phyloP scores from a whole-genome alignment of 92 coral and sea anemone genomes.

The Ricordea florida region DNA sequence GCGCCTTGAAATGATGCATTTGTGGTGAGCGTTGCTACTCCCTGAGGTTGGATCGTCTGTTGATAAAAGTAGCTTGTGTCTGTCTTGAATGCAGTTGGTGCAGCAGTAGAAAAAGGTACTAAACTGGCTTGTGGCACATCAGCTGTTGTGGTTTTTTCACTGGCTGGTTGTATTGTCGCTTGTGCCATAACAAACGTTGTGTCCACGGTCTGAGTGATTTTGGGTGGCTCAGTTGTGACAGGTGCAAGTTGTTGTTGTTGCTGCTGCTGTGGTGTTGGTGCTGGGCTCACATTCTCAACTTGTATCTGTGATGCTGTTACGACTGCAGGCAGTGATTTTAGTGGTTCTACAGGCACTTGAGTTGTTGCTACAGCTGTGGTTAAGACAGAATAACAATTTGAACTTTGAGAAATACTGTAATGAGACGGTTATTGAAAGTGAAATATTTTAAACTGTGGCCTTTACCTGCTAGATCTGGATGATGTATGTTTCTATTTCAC shows the following conservation, averaged over 20 bases:
- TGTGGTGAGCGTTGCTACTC: conserved; percentile 21
- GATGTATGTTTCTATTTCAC: too few relatives aligned
- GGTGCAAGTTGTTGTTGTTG: conserved; percentile 25
- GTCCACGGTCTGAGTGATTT: conserved; percentile 61
- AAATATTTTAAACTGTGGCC: too few relatives aligned
- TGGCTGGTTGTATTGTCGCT: conserved; percentile 1
- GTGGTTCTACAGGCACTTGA: conserved; percentile 22
- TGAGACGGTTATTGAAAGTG: too few relatives aligned
- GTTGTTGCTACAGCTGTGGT: conserved; percentile 4
- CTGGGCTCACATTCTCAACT: conserved; percentile 97
- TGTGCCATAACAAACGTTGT: conserved; percentile 48
- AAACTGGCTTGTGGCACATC: conserved; percentile 1
- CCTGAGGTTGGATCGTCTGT: conserved; percentile 35
- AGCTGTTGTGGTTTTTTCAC: conserved; percentile 1
- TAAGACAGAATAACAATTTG: too few relatives aligned
- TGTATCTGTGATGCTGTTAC: conserved; percentile 71
- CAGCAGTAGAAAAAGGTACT: neutral
- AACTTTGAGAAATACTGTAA: too few relatives aligned
- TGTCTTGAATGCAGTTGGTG: neutral
- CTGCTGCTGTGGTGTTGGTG: conserved; percentile 64
- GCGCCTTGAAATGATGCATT: conserved; percentile 47
- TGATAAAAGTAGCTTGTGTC: conserved; percentile 10
- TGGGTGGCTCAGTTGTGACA: conserved; percentile 52
- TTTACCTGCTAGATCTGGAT: too few relatives aligned
- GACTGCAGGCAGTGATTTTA: conserved; percentile 59